Percentiles rank a stretch among this genome's conserved stretches.
Conservation (phyloP, 2,888 invertebrate genomes). For the Thymelicus acteon region DNA sequence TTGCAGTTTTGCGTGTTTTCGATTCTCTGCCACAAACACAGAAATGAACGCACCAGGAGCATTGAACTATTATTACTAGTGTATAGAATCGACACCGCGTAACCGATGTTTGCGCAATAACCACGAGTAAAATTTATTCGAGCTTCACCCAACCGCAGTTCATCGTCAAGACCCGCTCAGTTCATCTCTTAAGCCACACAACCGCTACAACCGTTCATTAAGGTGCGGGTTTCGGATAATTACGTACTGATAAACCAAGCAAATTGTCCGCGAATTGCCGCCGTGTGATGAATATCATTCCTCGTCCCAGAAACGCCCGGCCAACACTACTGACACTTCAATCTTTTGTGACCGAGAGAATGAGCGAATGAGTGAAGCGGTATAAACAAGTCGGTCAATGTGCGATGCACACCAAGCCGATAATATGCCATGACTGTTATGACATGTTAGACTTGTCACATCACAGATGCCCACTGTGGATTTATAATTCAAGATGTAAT, state of each 20-base stretch:
- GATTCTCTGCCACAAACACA: no score
- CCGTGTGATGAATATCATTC: slow-evolving; percentile 72
- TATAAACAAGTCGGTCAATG: neutral
- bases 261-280: slow-evolving; percentile 80
- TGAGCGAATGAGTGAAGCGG: neutral
- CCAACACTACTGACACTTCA: slow-evolving; percentile 38
- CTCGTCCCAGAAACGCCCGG: slow-evolving; percentile 57
- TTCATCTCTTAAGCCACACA: slow-evolving; percentile 54
- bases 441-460: no score
- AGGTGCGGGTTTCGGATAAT: slow-evolving; percentile 78
- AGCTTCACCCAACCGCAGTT: no score
- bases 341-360: slow-evolving; percentile 28
- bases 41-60: no score
- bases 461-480: no score
- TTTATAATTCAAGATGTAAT: no score
- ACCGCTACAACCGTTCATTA: slow-evolving; percentile 75
- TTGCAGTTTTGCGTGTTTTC: no score
- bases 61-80: no score
- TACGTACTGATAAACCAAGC: slow-evolving; percentile 81
- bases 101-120: no score
- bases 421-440: no score
- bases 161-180: slow-evolving; percentile 41
- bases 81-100: no score
- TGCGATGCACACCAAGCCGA: neutral
- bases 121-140: no score